Conservation (phyloP, 2,888 invertebrate genomes). For the Nesidiocoris tenuis region DNA sequence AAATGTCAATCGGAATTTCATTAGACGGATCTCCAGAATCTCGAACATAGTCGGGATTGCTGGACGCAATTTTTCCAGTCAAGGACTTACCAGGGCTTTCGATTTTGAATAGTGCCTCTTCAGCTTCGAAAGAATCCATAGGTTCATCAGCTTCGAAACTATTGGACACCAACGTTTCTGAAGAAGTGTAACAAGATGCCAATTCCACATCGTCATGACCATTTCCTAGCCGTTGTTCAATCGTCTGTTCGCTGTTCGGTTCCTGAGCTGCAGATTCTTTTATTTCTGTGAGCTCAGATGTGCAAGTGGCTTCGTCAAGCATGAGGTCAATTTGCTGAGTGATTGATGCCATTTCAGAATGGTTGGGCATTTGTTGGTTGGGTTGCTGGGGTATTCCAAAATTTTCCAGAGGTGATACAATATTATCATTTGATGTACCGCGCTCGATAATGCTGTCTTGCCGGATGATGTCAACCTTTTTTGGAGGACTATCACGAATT, state of each 20-base stretch:
- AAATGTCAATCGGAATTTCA: too few relatives aligned
- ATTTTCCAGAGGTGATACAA: constrained; percentile 4
- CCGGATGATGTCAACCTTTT: background rate
- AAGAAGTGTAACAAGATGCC: background rate
- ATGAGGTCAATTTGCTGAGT: too few relatives aligned
- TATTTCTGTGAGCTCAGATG: background rate
- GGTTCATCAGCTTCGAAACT: background rate
- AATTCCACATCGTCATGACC: background rate
- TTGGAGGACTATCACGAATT: background rate
- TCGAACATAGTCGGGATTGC: too few relatives aligned
- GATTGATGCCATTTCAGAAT: too few relatives aligned
- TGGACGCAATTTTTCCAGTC: too few relatives aligned
- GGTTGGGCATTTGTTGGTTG: background rate
- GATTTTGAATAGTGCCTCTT: too few relatives aligned
- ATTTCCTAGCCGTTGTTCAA: too few relatives aligned
- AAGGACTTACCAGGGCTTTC: too few relatives aligned
- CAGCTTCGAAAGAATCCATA: background rate
- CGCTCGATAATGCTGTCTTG: constrained; percentile 15
- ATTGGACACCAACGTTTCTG: background rate
- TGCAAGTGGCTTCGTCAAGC: too few relatives aligned
- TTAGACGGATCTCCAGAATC: too few relatives aligned
- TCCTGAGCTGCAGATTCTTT: too few relatives aligned
- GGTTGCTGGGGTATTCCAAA: background rate
- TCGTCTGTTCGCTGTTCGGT: too few relatives aligned
- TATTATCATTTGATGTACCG: constrained; percentile 6